Percentiles rank a stretch among this genome's conserved stretches.
Evolutionary conservation across 1,140 invertebrate genomes (phyloP).

Genomic region (Drosophila bocqueti): DNA sequence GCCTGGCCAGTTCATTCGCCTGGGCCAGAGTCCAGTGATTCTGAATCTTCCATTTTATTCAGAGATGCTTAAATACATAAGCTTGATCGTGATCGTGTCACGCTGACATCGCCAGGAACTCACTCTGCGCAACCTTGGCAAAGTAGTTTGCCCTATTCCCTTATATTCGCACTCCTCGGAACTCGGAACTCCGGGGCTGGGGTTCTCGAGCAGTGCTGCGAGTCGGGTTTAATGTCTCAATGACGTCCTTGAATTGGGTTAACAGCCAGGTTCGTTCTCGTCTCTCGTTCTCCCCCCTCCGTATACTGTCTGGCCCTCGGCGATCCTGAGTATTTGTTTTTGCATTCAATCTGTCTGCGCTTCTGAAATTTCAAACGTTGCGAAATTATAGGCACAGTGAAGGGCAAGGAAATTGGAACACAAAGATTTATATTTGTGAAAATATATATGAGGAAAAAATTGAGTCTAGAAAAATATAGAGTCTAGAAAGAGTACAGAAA

Average conservation of each 20-base stretch:
- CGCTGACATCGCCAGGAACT: conserved; percentile 15
- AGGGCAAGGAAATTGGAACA: neutral
- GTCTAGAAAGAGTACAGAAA: neutral
- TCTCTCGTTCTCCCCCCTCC: neutral
- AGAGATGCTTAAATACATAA: conserved; percentile 3
- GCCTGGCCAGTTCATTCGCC: conserved; percentile 77
- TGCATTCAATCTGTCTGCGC: conserved; percentile 66
- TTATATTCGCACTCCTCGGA: conserved; percentile 64
- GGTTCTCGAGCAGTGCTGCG: conserved; percentile 13
- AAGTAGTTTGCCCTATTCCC: conserved; percentile 84
- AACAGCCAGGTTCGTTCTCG: conserved; percentile 70
- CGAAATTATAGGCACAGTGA: conserved; percentile 24
- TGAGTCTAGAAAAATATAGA: neutral
- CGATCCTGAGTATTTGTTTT: conserved; percentile 52
- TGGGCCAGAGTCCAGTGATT: conserved; percentile 34
- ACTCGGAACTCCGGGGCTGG: conserved; percentile 5
- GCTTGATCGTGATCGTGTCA: conserved; percentile 27
- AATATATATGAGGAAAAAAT: neutral
- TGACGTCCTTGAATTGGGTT: conserved; percentile 85
- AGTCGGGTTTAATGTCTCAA: conserved; percentile 80
- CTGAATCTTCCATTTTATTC: neutral
- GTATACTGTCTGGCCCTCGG: conserved; percentile 47
- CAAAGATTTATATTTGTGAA: neutral
- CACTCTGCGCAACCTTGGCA: conserved; percentile 70
- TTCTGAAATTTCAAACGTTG: conserved; percentile 82